Percentiles rank a stretch among this genome's conserved stretches.
These are phyloP conservation scores for Patiria miniata DNA, from an alignment of 35 echinoderm and acorn worm genomes.

Conservation along the genomic window DNA sequence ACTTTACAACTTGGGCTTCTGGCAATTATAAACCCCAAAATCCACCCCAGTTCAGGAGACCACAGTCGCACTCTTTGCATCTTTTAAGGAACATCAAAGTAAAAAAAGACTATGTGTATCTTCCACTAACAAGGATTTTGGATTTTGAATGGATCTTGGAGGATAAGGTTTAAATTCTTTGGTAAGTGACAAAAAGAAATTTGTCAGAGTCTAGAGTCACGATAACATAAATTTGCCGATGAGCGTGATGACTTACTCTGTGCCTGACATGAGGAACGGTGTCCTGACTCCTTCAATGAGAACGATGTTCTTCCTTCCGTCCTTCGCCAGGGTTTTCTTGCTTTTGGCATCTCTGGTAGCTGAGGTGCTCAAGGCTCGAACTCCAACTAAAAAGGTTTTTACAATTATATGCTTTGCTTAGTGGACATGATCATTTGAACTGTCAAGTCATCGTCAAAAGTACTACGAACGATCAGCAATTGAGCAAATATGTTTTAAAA, in stretches of 20 bases:
- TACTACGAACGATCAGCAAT: neutral
- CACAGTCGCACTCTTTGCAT: too few species aligned
- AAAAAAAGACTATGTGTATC: too few species aligned
- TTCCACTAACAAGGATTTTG: too few species aligned
- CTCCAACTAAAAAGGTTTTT: slow-evolving; percentile 49
- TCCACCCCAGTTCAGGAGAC: too few species aligned
- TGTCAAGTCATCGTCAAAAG: neutral
- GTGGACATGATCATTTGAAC: neutral
- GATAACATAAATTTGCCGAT: too few species aligned
- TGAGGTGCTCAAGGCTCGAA: slow-evolving; percentile 73
- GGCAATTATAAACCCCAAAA: too few species aligned
- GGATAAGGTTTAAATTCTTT: too few species aligned
- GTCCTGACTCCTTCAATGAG: slow-evolving; percentile 96
- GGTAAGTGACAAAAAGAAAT: too few species aligned
- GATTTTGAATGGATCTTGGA: too few species aligned
- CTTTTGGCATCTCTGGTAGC: slow-evolving; percentile 63
- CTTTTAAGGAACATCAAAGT: too few species aligned
- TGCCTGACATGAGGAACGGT: slow-evolving; percentile 97
- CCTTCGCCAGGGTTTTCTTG: slow-evolving; percentile 82
- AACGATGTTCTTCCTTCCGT: slow-evolving; percentile 88
- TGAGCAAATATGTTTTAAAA: neutral
- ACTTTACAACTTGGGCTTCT: too few species aligned
- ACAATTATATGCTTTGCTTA: neutral
- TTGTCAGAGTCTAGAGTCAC: too few species aligned
- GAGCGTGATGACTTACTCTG: slow-evolving; percentile 90